Percentiles rank a stretch among this genome's conserved stretches.
phyloP scores from a whole-genome alignment of 64 coral and sea anemone genomes.

The Trachythela sp. region DNA sequence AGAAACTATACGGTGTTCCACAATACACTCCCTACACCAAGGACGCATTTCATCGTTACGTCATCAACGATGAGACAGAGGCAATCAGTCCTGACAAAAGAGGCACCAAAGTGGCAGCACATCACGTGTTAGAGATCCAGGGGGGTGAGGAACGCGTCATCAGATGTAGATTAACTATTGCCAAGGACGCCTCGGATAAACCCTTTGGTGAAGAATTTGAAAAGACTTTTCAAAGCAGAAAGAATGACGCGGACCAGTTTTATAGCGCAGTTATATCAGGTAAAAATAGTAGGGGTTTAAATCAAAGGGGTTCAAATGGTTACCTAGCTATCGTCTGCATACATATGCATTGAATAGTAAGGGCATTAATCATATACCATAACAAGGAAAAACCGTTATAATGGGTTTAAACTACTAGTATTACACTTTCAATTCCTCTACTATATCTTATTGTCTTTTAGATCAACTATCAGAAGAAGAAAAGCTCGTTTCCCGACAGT shows the following conservation, averaged over 20 bases:
- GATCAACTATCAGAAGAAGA: conserved; percentile 54
- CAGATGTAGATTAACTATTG: conserved; percentile 56
- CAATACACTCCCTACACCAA: conserved; percentile 88
- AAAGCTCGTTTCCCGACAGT: conserved; percentile 52
- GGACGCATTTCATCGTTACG: conserved; percentile 88
- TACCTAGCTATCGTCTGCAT: too few species aligned
- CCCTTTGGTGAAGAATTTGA: conserved; percentile 72
- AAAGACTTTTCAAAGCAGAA: conserved; percentile 40
- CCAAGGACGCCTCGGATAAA: conserved; percentile 60
- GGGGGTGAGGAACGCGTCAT: conserved; percentile 51
- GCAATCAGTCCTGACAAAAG: conserved; percentile 68
- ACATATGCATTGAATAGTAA: too few species aligned
- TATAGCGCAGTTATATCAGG: conserved; percentile 78
- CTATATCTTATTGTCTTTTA: not conserved
- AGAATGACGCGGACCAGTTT: conserved; percentile 76
- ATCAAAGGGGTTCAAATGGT: too few species aligned
- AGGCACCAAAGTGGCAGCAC: conserved; percentile 78
- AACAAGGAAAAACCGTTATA: too few species aligned
- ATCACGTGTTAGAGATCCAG: conserved; percentile 66
- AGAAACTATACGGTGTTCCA: conserved; percentile 58
- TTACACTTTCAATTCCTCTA: too few species aligned
- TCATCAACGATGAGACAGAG: conserved; percentile 75
- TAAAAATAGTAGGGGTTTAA: conserved; percentile 13
- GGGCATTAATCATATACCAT: too few species aligned
- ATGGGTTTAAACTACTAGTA: too few species aligned